phyloP scores from a whole-genome alignment of 2,888 invertebrate genomes.

The Lasioglossum malachurum region DNA sequence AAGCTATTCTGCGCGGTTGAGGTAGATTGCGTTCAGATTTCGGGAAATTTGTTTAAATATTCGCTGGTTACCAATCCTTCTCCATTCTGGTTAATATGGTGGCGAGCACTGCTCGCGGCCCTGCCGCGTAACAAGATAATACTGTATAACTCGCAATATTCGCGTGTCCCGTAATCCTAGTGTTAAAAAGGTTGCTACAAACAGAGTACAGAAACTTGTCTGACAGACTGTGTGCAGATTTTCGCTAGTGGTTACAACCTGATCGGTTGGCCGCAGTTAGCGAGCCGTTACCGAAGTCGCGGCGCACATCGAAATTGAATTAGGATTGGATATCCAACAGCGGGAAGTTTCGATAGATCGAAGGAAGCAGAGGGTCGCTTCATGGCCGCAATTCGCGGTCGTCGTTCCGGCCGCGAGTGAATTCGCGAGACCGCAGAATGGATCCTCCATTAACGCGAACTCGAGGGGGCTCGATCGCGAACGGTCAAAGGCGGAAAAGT shows the following conservation, averaged over 20 bases:
- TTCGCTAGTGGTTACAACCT: neutral
- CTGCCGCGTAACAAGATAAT: no score
- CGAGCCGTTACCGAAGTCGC: neutral
- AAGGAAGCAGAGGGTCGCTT: neutral
- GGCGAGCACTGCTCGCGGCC: no score
- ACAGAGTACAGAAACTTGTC: neutral
- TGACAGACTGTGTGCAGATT: neutral
- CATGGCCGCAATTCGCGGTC: neutral
- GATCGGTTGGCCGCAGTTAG: neutral
- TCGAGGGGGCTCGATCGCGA: slow-evolving; percentile 15
- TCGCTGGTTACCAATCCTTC: no score
- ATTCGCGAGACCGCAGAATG: slow-evolving; percentile 32
- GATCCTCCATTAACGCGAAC: slow-evolving; percentile 43
- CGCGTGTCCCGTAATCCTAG: no score
- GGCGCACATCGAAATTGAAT: slow-evolving; percentile 20
- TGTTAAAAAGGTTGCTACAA: neutral
- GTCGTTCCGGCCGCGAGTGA: neutral
- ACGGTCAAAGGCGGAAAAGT: slow-evolving; percentile 39
- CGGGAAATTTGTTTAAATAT: no score
- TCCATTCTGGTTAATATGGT: no score
- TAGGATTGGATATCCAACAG: neutral
- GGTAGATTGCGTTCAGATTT: neutral
- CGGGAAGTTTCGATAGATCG: slow-evolving; percentile 24
- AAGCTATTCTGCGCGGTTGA: neutral
- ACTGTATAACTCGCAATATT: no score